These are phyloP conservation scores for Athetis lepigone DNA, from an alignment of 2,888 invertebrate genomes.

Conservation along the genomic window DNA sequence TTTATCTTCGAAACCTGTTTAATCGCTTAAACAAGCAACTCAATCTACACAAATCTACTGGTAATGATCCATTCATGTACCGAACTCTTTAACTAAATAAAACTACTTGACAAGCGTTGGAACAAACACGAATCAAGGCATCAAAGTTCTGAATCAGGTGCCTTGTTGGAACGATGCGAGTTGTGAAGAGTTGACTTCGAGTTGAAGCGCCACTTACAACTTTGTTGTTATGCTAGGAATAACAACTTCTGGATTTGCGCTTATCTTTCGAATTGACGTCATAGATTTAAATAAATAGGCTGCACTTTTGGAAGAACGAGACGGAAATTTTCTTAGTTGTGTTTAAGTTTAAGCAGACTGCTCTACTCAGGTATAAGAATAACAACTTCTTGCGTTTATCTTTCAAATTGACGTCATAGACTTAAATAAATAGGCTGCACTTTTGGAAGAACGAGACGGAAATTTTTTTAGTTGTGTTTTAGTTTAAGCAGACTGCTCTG, in stretches of 20 bases:
- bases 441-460: too few species aligned
- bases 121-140: conserved; percentile 38
- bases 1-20: conserved; percentile 6
- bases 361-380: conserved; percentile 5
- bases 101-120: conserved; percentile 10
- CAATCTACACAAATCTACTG: neutral
- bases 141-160: conserved; percentile 39
- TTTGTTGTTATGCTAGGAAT: conserved; percentile 18
- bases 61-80: conserved; percentile 5
- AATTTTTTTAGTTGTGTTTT: too few species aligned
- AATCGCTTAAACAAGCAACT: conserved; percentile 12
- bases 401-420: neutral
- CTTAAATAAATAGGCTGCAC: neutral
- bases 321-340: too few species aligned
- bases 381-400: conserved; percentile 15
- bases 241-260: conserved; percentile 15
- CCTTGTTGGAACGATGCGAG: conserved; percentile 21
- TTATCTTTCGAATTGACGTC: neutral
- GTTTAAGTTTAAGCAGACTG: too few species aligned
- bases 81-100: conserved; percentile 19
- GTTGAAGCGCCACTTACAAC: conserved; percentile 40
- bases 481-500: too few species aligned
- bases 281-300: neutral
- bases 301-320: too few species aligned
- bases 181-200: conserved; percentile 37